A percentile compares a stretch with the other conserved stretches of the same genome.
phyloP scores from a whole-genome alignment of 92 coral and sea anemone genomes.

The Galaxea fascicularis region DNA sequence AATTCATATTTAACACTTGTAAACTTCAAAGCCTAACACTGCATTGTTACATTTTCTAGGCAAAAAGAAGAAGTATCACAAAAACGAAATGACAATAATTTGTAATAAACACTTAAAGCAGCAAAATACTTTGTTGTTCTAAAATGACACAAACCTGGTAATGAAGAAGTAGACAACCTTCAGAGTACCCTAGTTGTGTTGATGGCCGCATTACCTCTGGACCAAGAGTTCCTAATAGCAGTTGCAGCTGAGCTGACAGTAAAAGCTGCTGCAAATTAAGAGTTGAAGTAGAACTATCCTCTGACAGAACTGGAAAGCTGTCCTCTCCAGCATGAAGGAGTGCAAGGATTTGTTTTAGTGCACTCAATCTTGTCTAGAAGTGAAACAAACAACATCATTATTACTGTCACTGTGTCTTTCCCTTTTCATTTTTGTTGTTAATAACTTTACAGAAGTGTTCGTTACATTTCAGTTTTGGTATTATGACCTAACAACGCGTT shows the following conservation, averaged over 20 bases:
- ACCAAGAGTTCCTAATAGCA: slow-evolving; percentile 86
- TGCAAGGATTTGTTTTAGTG: slow-evolving; percentile 78
- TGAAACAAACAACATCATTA: neutral
- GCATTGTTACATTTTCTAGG: too few relatives aligned
- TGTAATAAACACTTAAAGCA: neutral
- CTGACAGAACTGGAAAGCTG: neutral
- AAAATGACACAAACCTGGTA: slow-evolving; percentile 68
- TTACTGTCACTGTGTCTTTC: too few relatives aligned
- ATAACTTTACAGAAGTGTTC: too few relatives aligned
- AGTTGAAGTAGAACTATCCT: slow-evolving; percentile 1
- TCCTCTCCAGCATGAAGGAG: slow-evolving; percentile 65
- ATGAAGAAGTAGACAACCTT: slow-evolving; percentile 77
- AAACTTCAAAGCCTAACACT: too few relatives aligned
- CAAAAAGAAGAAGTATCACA: too few relatives aligned
- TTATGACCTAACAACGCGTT: too few relatives aligned
- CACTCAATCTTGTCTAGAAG: slow-evolving; percentile 74
- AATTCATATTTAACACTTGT: neutral
- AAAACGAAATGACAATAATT: too few relatives aligned
- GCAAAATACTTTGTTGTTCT: neutral
- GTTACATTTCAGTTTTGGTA: too few relatives aligned
- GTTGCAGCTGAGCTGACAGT: slow-evolving; percentile 76
- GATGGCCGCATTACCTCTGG: slow-evolving; percentile 77
- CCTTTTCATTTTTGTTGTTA: too few relatives aligned
- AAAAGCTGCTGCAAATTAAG: slow-evolving; percentile 69
- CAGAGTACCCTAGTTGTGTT: slow-evolving; percentile 59